phyloP scores from a whole-genome alignment of 2,113 vertebrate species.

The Rhea americana region DNA sequence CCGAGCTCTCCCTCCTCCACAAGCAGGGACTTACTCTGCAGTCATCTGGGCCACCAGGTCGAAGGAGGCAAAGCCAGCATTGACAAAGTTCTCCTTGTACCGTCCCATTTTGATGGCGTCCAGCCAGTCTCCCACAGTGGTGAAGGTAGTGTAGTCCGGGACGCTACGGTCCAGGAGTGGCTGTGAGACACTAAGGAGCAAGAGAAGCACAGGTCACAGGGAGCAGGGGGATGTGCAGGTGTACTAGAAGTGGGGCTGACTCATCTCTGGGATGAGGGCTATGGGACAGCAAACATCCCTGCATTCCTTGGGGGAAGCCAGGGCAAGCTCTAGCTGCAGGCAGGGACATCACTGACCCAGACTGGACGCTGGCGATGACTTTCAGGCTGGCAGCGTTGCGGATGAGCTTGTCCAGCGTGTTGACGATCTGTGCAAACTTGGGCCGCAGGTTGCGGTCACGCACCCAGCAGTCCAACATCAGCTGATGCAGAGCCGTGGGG shows the following conservation, averaged over 20 bases:
- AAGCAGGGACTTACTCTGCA: conserved; percentile 88
- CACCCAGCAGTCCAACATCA: conserved; percentile 99
- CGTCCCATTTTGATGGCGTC: conserved; percentile 99
- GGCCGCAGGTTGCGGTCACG: conserved; percentile 95
- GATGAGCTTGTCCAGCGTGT: conserved; percentile 97
- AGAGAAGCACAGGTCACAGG: conserved; percentile 70
- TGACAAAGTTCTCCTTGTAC: conserved; percentile 97
- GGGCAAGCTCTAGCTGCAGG: not conserved
- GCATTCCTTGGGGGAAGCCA: not conserved
- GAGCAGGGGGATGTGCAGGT: not conserved
- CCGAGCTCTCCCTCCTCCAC: not conserved
- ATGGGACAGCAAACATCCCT: not conserved
- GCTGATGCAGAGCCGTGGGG: conserved; percentile 94
- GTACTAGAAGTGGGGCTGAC: not conserved
- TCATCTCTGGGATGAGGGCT: not conserved
- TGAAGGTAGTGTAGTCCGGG: conserved; percentile 97
- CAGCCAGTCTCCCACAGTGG: conserved; percentile 98
- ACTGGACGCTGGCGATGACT: conserved; percentile 92
- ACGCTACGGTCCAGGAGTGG: conserved; percentile 96
- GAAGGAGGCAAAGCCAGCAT: conserved; percentile 95
- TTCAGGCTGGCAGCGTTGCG: conserved; percentile 98
- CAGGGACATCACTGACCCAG: conserved; percentile 84
- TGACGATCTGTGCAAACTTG: conserved; percentile 97
- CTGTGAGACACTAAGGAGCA: conserved; percentile 87
- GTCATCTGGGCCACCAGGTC: conserved; percentile 99